Percentiles rank a stretch among this genome's conserved stretches.
Evolutionary conservation across 1,140 invertebrate species (phyloP).

Genomic region (Platyscapa corneri): DNA sequence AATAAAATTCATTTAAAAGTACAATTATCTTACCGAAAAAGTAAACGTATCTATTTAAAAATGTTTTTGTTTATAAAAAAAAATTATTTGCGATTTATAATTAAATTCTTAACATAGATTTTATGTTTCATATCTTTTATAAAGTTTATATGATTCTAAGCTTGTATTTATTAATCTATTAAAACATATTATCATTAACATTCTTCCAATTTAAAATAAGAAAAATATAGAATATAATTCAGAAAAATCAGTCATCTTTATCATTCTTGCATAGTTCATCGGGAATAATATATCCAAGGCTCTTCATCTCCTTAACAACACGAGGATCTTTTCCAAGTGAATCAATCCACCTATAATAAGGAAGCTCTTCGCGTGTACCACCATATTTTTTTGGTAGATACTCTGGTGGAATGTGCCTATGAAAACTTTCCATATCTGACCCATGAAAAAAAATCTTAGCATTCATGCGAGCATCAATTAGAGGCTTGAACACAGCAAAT

Average conservation of each 20-base stretch:
- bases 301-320: constrained; percentile 80
- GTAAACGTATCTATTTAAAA: no score
- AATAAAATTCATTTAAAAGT: no score
- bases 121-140: no score
- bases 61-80: no score
- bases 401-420: constrained; percentile 82
- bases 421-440: constrained; percentile 82
- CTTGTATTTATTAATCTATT: no score
- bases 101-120: no score
- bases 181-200: no score
- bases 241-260: constrained; percentile 36
- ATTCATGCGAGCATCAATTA: constrained; percentile 81
- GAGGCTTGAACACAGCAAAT: constrained; percentile 84
- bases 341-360: constrained; percentile 84
- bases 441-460: constrained; percentile 85
- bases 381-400: constrained; percentile 83
- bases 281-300: constrained; percentile 77
- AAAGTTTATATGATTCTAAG: no score
- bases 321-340: constrained; percentile 75
- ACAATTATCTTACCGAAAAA: no score
- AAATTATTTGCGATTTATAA: no score
- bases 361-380: constrained; percentile 81
- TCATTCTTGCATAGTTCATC: constrained; percentile 57
- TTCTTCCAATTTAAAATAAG: no score
- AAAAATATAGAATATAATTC: no score